Conservation (phyloP, 1,140 invertebrate genomes). For the Homarus americanus region DNA sequence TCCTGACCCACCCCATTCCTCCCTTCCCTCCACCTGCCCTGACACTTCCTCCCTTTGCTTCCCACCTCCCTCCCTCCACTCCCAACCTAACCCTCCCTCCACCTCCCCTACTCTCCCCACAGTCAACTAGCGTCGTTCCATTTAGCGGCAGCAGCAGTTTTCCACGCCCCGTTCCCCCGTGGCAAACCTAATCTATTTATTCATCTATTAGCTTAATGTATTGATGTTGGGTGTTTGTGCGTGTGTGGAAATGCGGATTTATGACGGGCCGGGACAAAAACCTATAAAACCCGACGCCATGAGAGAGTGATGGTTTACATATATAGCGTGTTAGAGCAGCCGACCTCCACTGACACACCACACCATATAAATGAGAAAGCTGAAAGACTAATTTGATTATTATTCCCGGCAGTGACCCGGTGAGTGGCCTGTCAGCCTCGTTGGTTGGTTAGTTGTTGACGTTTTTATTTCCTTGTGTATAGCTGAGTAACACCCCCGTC, state of each 20-base stretch:
- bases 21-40: too few relatives aligned
- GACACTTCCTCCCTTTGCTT: too few relatives aligned
- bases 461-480: too few relatives aligned
- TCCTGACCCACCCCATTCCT: too few relatives aligned
- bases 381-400: background rate
- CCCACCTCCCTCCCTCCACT: background rate
- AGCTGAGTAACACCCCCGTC: too few relatives aligned
- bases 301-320: too few relatives aligned
- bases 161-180: constrained; percentile 41
- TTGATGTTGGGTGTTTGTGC: constrained; percentile 43
- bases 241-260: background rate
- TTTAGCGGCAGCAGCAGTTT: constrained; percentile 30
- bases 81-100: too few relatives aligned
- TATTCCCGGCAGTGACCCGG: background rate
- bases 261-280: too few relatives aligned
- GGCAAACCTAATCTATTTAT: constrained; percentile 57
- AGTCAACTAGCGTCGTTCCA: constrained; percentile 5
- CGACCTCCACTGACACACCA: background rate
- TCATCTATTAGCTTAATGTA: constrained; percentile 60
- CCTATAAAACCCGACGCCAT: too few relatives aligned
- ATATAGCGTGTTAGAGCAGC: too few relatives aligned
- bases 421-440: background rate
- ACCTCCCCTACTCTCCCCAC: background rate
- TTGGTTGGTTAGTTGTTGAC: background rate
- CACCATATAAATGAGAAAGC: background rate